Evolutionary conservation across 2,888 invertebrate genomes (phyloP).

Genomic region (Nineta flava): DNA sequence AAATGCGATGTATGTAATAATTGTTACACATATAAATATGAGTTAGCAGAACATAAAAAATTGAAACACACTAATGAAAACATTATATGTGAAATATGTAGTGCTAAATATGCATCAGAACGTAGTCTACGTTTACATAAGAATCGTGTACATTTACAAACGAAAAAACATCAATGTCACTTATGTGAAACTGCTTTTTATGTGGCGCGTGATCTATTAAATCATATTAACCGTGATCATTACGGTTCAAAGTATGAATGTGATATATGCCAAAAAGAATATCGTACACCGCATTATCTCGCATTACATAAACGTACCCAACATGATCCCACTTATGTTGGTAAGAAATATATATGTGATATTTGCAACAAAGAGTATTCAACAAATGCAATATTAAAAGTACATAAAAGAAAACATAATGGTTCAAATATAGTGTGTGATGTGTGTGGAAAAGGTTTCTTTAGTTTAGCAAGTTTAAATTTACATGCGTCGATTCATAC

Average conservation of each 20-base stretch:
- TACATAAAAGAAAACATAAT: conserved; percentile 20
- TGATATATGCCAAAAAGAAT: conserved; percentile 6
- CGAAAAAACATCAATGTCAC: neutral
- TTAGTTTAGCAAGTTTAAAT: neutral
- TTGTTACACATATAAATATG: neutral
- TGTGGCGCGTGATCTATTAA: neutral
- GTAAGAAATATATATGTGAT: conserved; percentile 9
- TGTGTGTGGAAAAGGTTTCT: neutral
- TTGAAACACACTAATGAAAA: neutral
- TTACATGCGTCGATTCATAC: neutral
- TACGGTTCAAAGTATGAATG: neutral
- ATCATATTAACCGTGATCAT: neutral
- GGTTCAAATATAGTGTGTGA: neutral
- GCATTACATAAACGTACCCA: neutral
- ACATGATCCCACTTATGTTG: conserved; percentile 4
- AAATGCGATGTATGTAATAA: neutral
- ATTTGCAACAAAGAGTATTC: conserved; percentile 16
- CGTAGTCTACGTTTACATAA: neutral
- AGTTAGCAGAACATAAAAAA: neutral
- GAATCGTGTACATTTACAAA: neutral
- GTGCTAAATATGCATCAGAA: neutral
- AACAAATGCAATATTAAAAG: conserved; percentile 14
- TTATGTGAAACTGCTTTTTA: neutral
- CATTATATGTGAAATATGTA: neutral
- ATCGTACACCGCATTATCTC: neutral